phyloP scores from a whole-genome alignment of 2,888 invertebrate genomes.

The Meandrusa payeni region DNA sequence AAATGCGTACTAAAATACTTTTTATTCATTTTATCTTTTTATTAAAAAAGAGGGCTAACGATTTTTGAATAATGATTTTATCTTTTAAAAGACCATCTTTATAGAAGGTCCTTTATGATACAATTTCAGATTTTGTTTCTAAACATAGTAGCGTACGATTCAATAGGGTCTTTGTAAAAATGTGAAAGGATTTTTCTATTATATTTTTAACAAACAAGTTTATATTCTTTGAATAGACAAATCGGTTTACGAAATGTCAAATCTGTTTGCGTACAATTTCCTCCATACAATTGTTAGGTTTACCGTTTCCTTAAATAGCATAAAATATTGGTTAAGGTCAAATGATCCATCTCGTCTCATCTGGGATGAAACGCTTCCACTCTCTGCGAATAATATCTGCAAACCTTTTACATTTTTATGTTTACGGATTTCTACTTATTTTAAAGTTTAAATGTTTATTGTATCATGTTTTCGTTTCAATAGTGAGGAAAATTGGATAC shows the following conservation, averaged over 20 bases:
- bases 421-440: too few species aligned
- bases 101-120: too few species aligned
- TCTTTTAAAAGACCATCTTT: too few species aligned
- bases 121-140: constrained; percentile 10
- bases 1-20: too few species aligned
- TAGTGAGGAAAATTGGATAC: too few species aligned
- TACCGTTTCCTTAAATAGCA: constrained; percentile 4
- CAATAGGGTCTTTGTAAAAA: constrained; percentile 14
- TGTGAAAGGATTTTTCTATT: constrained; percentile 13
- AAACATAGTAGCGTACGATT: constrained; percentile 11
- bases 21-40: too few species aligned
- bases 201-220: constrained; percentile 20
- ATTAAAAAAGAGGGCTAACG: too few species aligned
- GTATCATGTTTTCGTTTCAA: too few species aligned
- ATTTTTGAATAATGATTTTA: too few species aligned
- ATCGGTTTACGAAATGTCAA: constrained; percentile 9
- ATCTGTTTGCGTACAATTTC: constrained; percentile 7
- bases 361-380: background rate
- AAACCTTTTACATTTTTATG: too few species aligned
- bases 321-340: constrained; percentile 7
- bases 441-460: too few species aligned
- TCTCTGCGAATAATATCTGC: background rate
- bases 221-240: constrained; percentile 13
- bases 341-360: background rate
- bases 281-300: constrained; percentile 1